Base-by-base conservation (phyloP, 2,888 invertebrate genomes). In the Cheilosia grossa region DNA sequence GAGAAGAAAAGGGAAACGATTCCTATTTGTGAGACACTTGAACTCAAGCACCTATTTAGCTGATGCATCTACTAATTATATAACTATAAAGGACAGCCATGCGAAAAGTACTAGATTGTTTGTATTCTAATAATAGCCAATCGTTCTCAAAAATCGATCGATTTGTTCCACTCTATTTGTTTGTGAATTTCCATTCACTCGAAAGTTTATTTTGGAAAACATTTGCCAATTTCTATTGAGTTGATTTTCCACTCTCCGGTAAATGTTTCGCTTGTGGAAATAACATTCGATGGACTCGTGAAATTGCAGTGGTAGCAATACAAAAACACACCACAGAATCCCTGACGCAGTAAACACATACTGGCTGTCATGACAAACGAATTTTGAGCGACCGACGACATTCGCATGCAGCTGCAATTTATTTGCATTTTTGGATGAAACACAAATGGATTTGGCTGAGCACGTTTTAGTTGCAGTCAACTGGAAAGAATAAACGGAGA, bases 141-240 rank as follows among this genome's bases (percentile, higher is more conserved):
- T 37, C 10, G 4, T 37, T 13, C 37, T 37, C 37, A 10, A 37
- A 37, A 37, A 37, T 1, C 10, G 37, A 37, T 37, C 37, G 37
- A 37, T 13, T 13, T 37, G 37, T 13, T 37, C 13, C 13, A 13
- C 4, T 37, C 37, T 37, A 37, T 13, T 37, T 37, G 37, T 37
- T 37, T 37, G 13, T 63, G 63, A 19, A 61, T 33, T 49, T 9
- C 59, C 33, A 72, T 53, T 61, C 37, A 54, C 30, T 63, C 47
- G n/a, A 73, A 47, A 47, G 17, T 74, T 66, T 74, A 66, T 74
- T 66, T 74, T 37, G 13, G 13, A 33, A 58, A 56, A 40, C 64
- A 40, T 66, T 74, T 58, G 64, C 74, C 74, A 74, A 74, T 56
- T 51, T 58, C 69, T 33, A 70, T 58, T 69, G n/a, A 58, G 44